Evolutionary conservation across 2,113 vertebrate species (phyloP).

Genomic region (Apodemus speciosus): DNA sequence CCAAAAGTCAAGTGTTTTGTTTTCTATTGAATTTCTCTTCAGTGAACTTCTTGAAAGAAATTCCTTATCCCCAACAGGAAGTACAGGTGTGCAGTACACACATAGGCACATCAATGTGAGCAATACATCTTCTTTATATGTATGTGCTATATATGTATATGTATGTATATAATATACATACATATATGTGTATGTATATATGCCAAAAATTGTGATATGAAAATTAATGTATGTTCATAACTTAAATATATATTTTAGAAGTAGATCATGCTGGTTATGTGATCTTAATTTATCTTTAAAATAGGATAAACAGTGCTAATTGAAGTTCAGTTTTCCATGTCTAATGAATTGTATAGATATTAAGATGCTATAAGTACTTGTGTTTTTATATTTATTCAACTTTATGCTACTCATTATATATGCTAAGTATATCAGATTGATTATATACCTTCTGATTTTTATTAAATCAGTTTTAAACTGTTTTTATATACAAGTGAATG

Average conservation of each 20-base stretch:
- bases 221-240: slow-evolving; percentile 46
- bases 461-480: slow-evolving; percentile 42
- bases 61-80: not conserved
- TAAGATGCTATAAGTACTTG: not conserved
- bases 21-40: slow-evolving; percentile 69
- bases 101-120: not conserved
- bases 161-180: not conserved
- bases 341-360: slow-evolving; percentile 27
- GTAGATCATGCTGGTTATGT: slow-evolving; percentile 49
- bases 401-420: not conserved
- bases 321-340: slow-evolving; percentile 50
- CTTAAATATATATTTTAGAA: slow-evolving; percentile 63
- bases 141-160: slow-evolving; percentile 32
- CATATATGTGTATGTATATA: not conserved
- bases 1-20: slow-evolving; percentile 66
- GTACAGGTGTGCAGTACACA: not conserved
- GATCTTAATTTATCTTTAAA: slow-evolving; percentile 61
- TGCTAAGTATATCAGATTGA: not conserved
- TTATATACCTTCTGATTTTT: not conserved
- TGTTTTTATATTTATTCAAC: slow-evolving; percentile 11
- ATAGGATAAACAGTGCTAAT: not conserved
- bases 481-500: not conserved
- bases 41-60: slow-evolving; percentile 56
- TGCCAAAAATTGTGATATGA: slow-evolving; percentile 23
- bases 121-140: not conserved